Conservation (phyloP, 2,113 vertebrate genomes). For the Eublepharis macularius region DNA sequence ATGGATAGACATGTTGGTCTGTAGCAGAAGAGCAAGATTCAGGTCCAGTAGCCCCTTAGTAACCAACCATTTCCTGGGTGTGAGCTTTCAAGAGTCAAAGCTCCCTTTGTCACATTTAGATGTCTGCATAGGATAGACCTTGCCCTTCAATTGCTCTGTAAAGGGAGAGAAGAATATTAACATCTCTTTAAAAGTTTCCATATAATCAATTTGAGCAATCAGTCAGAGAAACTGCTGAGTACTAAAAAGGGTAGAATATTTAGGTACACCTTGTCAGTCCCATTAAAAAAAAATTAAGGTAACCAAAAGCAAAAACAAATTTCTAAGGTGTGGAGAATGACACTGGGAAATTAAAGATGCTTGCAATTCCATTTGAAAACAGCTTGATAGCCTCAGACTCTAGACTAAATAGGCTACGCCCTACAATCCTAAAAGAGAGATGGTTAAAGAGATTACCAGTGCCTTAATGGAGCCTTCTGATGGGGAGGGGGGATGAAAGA, state of each 20-base stretch:
- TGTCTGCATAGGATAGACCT: not conserved
- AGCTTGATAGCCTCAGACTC: constrained; percentile 18
- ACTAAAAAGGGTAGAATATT: not conserved
- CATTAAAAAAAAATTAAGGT: not conserved
- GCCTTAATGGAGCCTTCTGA: constrained; percentile 8
- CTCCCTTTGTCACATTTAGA: not conserved
- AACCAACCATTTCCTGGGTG: too few relatives aligned
- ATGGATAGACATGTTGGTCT: too few relatives aligned
- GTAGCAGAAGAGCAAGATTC: too few relatives aligned
- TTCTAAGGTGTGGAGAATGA: not conserved
- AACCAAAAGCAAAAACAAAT: not conserved
- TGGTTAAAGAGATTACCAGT: not conserved
- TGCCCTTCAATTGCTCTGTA: not conserved
- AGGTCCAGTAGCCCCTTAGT: too few relatives aligned
- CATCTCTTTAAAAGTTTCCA: not conserved
- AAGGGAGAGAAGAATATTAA: not conserved
- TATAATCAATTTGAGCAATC: not conserved
- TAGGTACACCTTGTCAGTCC: not conserved
- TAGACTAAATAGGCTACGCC: constrained; percentile 8
- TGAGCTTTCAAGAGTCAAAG: too few relatives aligned
- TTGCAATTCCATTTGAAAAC: constrained; percentile 7
- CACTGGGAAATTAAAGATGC: constrained; percentile 9
- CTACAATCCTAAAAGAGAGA: constrained; percentile 31
- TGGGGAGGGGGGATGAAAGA: not conserved
- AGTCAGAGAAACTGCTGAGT: not conserved